Conservation (phyloP, 2,113 vertebrate genomes). For the Phocoena phocoena region DNA sequence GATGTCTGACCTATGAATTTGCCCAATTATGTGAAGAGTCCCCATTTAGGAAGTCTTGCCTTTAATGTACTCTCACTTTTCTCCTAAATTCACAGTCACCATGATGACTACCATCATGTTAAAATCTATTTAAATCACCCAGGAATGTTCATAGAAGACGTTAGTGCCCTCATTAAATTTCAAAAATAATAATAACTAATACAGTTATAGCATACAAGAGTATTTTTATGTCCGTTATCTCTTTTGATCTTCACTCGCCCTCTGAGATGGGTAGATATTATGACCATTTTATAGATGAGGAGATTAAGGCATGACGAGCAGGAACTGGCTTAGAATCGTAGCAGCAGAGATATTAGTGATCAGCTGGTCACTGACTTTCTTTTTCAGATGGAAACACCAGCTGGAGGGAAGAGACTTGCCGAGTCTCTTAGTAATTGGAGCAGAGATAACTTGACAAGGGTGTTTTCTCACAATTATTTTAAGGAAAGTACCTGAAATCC, state of each 20-base stretch:
- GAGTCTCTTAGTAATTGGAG: background rate
- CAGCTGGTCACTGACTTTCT: background rate
- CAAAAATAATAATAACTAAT: background rate
- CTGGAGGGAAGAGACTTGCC: background rate
- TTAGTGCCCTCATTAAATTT: background rate
- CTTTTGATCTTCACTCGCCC: background rate
- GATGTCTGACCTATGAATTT: background rate
- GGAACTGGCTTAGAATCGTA: background rate
- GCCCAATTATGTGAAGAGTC: background rate
- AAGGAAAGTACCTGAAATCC: background rate
- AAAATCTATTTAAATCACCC: background rate
- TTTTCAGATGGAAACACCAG: background rate
- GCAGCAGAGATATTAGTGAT: background rate
- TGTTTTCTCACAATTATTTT: background rate
- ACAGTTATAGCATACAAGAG: background rate
- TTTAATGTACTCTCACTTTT: background rate
- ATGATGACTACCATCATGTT: background rate
- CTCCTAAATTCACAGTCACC: background rate
- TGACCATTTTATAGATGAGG: background rate
- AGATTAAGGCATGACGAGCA: background rate
- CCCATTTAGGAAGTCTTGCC: background rate
- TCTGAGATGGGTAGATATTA: background rate
- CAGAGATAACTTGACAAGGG: background rate
- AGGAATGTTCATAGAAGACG: background rate
- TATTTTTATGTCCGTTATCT: conserved; percentile 31